These are phyloP conservation scores for Capitulum mitella DNA, from an alignment of 2,888 invertebrate species.

Conservation along the genomic window DNA sequence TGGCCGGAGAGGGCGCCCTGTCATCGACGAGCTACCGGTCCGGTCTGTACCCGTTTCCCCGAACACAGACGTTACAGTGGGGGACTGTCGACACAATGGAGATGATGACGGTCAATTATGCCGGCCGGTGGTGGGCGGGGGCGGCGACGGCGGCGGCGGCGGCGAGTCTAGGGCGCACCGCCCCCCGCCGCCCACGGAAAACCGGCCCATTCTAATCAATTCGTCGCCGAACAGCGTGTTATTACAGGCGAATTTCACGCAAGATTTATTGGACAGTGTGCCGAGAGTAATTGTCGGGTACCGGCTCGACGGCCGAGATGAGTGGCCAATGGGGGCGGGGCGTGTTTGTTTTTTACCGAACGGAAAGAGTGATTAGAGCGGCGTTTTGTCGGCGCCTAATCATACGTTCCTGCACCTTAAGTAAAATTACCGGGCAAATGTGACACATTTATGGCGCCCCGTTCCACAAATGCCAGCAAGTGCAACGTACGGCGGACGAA, in stretches of 20 bases:
- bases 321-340: background rate
- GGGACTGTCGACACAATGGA: background rate
- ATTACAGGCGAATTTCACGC: conserved; percentile 11
- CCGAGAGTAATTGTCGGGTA: conserved; percentile 5
- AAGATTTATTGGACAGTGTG: conserved; percentile 10
- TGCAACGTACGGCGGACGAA: no score
- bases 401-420: conserved; percentile 2
- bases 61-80: background rate
- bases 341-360: conserved; percentile 11
- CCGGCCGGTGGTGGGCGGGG: background rate
- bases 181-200: background rate
- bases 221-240: conserved; percentile 12
- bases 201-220: background rate
- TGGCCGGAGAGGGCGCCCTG: no score
- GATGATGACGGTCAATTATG: background rate
- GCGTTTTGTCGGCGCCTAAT: conserved; percentile 1
- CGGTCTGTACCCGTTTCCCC: background rate
- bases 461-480: background rate
- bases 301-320: background rate
- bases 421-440: conserved; percentile 22
- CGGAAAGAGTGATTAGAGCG: conserved; percentile 1
- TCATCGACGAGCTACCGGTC: no score
- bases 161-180: background rate
- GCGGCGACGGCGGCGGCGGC: conserved; percentile 1
- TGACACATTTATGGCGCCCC: conserved; percentile 8